phyloP scores from a whole-genome alignment of 2,888 invertebrate genomes.

The Polietes domitor region DNA sequence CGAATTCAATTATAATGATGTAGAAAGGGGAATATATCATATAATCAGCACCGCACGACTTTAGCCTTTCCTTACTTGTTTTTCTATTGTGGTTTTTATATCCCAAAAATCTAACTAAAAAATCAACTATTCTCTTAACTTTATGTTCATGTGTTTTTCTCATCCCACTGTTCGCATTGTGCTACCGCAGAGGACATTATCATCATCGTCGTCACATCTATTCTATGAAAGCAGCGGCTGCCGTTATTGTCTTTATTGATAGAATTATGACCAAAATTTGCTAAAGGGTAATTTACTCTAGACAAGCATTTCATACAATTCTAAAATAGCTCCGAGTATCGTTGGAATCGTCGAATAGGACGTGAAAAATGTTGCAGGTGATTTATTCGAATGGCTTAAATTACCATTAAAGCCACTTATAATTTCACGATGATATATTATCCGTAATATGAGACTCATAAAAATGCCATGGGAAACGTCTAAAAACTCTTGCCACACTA shows the following conservation, averaged over 20 bases:
- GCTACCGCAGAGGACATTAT: neutral
- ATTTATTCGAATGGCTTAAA: slow-evolving; percentile 32
- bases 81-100: no score
- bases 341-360: neutral
- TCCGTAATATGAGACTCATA: slow-evolving; percentile 13
- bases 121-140: no score
- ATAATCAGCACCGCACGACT: no score
- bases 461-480: neutral
- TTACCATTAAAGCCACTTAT: slow-evolving; percentile 32
- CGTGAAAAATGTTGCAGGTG: slow-evolving; percentile 18
- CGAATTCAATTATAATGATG: no score
- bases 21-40: no score
- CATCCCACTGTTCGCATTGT: neutral
- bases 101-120: no score
- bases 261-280: slow-evolving; percentile 45
- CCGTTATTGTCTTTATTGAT: slow-evolving; percentile 26
- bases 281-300: slow-evolving; percentile 40
- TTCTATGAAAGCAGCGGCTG: slow-evolving; percentile 1
- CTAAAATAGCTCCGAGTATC: neutral
- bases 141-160: no score
- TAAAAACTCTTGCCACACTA: neutral
- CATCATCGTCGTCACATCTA: neutral
- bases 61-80: no score
- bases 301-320: slow-evolving; percentile 26
- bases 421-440: slow-evolving; percentile 30